Evolutionary conservation across 2,888 invertebrate genomes (phyloP).

Genomic region (Aphidius colemani): DNA sequence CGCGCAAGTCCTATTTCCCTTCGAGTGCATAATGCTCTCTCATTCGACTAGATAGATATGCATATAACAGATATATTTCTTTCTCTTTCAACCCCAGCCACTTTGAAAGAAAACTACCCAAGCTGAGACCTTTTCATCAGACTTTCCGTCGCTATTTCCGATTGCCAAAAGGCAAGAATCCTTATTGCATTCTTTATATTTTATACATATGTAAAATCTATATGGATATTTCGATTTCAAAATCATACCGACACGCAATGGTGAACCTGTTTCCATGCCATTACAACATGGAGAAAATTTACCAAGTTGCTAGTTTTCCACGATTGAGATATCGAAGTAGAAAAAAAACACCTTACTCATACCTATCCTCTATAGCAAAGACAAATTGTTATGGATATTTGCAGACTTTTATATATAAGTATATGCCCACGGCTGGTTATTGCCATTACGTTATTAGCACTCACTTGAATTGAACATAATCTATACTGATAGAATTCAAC

Average conservation of each 20-base stretch:
- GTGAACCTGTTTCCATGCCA: not conserved
- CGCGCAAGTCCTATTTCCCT: constrained; percentile 39
- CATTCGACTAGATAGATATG: constrained; percentile 23
- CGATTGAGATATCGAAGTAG: not conserved
- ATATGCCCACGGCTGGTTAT: constrained; percentile 19
- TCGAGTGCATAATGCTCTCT: constrained; percentile 25
- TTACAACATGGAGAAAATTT: not conserved
- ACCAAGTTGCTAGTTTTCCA: not conserved
- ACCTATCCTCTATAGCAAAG: constrained; percentile 9
- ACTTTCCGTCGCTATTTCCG: constrained; percentile 39
- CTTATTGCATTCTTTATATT: constrained; percentile 57
- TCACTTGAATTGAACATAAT: constrained; percentile 48
- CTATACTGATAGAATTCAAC: constrained; percentile 23
- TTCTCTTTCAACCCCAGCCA: constrained; percentile 7
- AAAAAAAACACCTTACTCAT: constrained; percentile 19
- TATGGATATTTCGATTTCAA: constrained; percentile 32
- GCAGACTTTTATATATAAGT: constrained; percentile 23
- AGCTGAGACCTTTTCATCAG: constrained; percentile 33
- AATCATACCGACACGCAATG: constrained; percentile 4
- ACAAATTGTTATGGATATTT: constrained; percentile 33
- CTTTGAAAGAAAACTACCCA: constrained; percentile 5
- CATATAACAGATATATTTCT: constrained; percentile 3
- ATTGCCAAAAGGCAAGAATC: constrained; percentile 42
- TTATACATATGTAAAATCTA: constrained; percentile 42
- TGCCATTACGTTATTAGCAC: constrained; percentile 49